Base-by-base conservation (phyloP, 2,797 vertebrate genomes). In the Melanotaenia pygmaea region DNA sequence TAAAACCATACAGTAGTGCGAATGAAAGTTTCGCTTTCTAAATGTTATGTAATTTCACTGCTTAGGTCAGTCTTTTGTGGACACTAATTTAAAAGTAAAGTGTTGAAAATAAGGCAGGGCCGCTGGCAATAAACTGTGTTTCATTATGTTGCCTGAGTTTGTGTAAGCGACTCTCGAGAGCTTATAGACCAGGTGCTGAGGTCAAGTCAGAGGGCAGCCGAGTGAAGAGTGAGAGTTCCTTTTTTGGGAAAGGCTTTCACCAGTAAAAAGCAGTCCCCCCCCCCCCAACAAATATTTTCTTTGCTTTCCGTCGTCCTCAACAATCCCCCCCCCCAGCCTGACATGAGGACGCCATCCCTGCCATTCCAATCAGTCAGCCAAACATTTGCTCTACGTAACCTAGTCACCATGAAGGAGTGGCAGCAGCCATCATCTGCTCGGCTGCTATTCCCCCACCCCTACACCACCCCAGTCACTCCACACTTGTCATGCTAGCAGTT, bases 281-380 rank as follows among this genome's bases (percentile, higher is more conserved):
- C 38, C 13, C 7, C 45, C 62, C 69, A 77, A 64, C 74, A 88
- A 74, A 86, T 85, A 81, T 86, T 89, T 86, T 81, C 77, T 79
- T 83, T 87, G 80, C 83, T 87, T 82, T 82, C 86, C 79, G 66
- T 75, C 65, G 67, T 69, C 71, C 67, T 77, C 71, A 70, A 34
- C 82, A 82, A 83, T 79, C n/a, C 24, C 81, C 83, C 32, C 62
- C 53, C 58, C 35, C 59, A 62, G 59, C 67, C 79, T 12, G 72
- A 84, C 85, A 86, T 11, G 67, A 58, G 14, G 83, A 86, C 85
- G 22, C 85, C 79, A 82, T 59, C 78, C 77, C 58, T 75, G 79
- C 70, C 85, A 88, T 90, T 86, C 85, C 86, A 67, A 76, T 91
- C 89, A 83, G 70, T 89, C 91, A 90, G 68, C 54, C 85, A 67